Conservation (phyloP, 35 echinoderm and acorn worm genomes). For the Holothuria glaberrima region DNA sequence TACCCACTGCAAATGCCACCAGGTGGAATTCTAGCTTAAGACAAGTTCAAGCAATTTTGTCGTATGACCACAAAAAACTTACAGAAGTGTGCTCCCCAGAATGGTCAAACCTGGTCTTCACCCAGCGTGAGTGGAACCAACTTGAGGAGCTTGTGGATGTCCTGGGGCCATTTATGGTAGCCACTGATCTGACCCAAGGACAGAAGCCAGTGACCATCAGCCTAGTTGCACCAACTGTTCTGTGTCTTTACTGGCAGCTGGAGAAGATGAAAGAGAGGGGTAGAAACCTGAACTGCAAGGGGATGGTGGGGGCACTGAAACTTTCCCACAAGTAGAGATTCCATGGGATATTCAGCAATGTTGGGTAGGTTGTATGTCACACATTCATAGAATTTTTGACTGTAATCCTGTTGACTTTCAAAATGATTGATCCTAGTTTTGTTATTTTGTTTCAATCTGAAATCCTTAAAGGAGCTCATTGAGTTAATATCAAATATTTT, state of each 20-base stretch:
- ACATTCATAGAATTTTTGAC: too few relatives aligned
- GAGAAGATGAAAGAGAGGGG: too few relatives aligned
- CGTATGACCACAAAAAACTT: not conserved
- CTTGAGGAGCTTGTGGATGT: not conserved
- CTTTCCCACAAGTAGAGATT: too few relatives aligned
- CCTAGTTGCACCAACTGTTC: not conserved
- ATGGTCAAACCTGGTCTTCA: not conserved
- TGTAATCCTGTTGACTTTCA: too few relatives aligned
- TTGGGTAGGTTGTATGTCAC: too few relatives aligned
- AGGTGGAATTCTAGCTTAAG: not conserved
- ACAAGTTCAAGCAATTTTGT: not conserved
- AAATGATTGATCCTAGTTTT: too few relatives aligned
- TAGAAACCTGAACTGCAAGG: too few relatives aligned
- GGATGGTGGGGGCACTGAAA: too few relatives aligned
- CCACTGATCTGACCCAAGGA: not conserved
- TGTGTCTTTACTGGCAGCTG: not conserved
- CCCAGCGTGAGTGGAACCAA: not conserved
- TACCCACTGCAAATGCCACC: not conserved
- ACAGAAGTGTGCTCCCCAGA: not conserved
- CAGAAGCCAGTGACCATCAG: not conserved
- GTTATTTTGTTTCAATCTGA: too few relatives aligned
- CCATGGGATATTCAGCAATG: too few relatives aligned
- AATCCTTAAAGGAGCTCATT: too few relatives aligned
- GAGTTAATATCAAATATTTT: too few relatives aligned
- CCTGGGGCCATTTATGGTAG: not conserved